Evolutionary conservation across 2,888 invertebrate genomes (phyloP).

Genomic region (Cylloceria caligata): DNA sequence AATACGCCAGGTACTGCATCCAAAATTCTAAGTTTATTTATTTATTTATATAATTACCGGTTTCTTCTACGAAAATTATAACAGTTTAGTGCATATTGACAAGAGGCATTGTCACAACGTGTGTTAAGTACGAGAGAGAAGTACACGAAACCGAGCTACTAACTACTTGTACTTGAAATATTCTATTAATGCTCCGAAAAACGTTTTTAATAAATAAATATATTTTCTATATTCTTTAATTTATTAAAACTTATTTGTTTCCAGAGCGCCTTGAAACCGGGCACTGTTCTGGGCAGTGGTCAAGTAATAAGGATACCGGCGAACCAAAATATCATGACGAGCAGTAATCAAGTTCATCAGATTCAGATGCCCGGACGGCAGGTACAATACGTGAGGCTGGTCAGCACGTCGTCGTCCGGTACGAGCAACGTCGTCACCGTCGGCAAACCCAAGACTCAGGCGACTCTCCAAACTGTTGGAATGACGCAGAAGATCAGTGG

Average conservation of each 20-base stretch:
- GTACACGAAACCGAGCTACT: no score
- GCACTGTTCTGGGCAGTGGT: constrained; percentile 82
- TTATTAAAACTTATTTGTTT: no score
- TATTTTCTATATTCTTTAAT: no score
- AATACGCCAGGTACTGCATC: constrained; percentile 84
- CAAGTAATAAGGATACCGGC: constrained; percentile 86
- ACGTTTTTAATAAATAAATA: no score
- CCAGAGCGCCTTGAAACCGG: constrained; percentile 83
- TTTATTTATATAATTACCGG: neutral
- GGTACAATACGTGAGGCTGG: constrained; percentile 90
- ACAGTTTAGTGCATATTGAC: neutral
- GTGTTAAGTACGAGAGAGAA: no score
- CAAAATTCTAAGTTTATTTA: neutral
- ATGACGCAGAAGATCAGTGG: constrained; percentile 80
- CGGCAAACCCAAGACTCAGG: constrained; percentile 80
- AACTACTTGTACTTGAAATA: no score
- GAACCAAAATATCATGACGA: constrained; percentile 84
- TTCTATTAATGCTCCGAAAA: no score
- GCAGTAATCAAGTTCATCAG: constrained; percentile 88
- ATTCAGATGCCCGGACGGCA: constrained; percentile 91
- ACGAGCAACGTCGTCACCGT: constrained; percentile 82
- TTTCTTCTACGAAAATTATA: neutral
- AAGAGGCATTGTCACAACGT: neutral
- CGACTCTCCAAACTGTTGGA: constrained; percentile 80
- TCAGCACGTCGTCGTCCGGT: constrained; percentile 86